These are phyloP conservation scores for Aphrophora alni DNA, from an alignment of 2,888 invertebrate genomes.

Conservation along the genomic window DNA sequence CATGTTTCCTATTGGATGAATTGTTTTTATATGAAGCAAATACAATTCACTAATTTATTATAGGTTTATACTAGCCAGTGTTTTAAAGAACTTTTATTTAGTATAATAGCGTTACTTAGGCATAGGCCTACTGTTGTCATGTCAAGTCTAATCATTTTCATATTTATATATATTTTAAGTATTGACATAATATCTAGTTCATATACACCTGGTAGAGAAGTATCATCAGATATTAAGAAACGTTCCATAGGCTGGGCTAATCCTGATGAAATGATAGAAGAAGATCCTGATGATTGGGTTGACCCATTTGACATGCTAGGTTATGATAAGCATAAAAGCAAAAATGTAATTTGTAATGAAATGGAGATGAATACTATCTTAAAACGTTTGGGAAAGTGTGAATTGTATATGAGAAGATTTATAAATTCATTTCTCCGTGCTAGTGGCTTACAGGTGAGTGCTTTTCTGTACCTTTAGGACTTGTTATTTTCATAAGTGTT, in stretches of 20 bases:
- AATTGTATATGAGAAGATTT: not conserved
- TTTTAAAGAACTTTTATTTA: too few species aligned
- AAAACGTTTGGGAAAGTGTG: not conserved
- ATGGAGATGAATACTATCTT: too few species aligned
- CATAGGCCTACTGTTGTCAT: not conserved
- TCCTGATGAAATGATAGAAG: not conserved
- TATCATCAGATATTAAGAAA: not conserved
- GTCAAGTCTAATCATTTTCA: not conserved
- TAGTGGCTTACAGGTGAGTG: not conserved
- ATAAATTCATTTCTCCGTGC: not conserved
- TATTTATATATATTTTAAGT: not conserved
- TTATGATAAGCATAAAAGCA: not conserved
- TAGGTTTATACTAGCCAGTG: too few species aligned
- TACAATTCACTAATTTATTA: too few species aligned
- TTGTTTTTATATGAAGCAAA: too few species aligned
- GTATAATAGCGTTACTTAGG: too few species aligned
- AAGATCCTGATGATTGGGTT: not conserved
- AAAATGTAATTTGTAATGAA: not conserved
- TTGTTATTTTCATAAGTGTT: too few species aligned
- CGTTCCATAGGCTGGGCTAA: not conserved
- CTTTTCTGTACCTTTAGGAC: too few species aligned
- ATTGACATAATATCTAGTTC: not conserved
- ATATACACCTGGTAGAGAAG: not conserved
- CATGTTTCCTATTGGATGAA: too few species aligned
- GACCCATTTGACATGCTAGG: not conserved